A percentile compares a stretch with the other conserved stretches of the same genome.
Conservation (phyloP, 2,888 invertebrate species). For the Hypomecis punctinalis region DNA sequence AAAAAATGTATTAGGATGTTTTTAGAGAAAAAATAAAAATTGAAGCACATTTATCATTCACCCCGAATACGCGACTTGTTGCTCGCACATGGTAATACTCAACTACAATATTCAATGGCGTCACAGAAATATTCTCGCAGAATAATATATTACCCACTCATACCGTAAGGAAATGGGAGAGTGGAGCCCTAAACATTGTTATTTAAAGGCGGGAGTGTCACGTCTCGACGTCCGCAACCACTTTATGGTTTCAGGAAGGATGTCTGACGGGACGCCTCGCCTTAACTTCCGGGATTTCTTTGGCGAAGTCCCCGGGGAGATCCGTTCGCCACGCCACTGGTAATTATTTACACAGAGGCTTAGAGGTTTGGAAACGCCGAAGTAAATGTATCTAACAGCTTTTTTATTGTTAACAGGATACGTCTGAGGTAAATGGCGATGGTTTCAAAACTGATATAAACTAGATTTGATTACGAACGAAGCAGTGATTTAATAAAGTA, state of each 20-base stretch:
- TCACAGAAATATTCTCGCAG: not conserved
- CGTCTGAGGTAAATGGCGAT: too few relatives aligned
- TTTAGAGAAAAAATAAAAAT: too few relatives aligned
- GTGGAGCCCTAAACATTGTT: conserved; percentile 10
- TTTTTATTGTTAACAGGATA: not conserved
- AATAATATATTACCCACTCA: conserved; percentile 6
- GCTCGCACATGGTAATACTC: not conserved
- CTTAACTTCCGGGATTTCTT: conserved; percentile 33
- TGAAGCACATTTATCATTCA: not conserved
- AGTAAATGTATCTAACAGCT: conserved; percentile 1
- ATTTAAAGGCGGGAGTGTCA: conserved; percentile 17
- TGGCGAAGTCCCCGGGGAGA: conserved; percentile 22
- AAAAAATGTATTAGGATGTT: too few relatives aligned
- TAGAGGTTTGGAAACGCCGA: conserved; percentile 10
- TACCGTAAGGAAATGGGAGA: conserved; percentile 2
- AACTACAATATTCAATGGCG: conserved; percentile 1
- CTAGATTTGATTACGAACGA: too few relatives aligned
- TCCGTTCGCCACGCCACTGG: conserved; percentile 17
- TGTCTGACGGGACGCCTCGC: conserved; percentile 23
- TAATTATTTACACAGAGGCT: conserved; percentile 32
- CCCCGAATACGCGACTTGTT: not conserved
- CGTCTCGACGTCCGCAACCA: conserved; percentile 14
- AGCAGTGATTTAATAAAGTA: too few relatives aligned
- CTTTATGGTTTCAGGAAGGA: conserved; percentile 29
- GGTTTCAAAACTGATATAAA: too few relatives aligned